Conservation (phyloP, 1,140 invertebrate species). For the Lasioglossum albipes region DNA sequence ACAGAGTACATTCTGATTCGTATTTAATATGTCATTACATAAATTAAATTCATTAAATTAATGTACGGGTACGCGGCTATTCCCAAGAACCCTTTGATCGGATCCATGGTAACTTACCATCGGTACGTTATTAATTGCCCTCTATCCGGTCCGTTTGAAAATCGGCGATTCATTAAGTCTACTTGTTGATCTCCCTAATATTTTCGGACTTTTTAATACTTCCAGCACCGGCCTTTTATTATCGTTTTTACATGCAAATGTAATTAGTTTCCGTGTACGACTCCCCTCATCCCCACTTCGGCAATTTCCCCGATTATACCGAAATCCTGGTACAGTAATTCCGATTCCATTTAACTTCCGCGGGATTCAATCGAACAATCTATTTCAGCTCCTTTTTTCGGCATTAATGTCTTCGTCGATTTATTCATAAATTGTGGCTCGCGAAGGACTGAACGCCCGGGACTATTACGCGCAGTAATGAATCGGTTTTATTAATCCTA, state of each 20-base stretch:
- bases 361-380: conserved; percentile 25
- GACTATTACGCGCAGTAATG: conserved; percentile 2
- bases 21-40: conserved; percentile 32
- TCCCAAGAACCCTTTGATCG: neutral
- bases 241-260: conserved; percentile 20
- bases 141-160: neutral
- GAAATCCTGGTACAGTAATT: conserved; percentile 34
- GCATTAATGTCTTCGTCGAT: conserved; percentile 22
- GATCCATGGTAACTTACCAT: neutral
- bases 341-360: conserved; percentile 39
- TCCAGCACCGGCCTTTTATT: neutral
- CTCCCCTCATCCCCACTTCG: neutral
- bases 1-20: neutral
- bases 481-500: conserved; percentile 9
- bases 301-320: conserved; percentile 31
- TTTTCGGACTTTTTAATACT: neutral
- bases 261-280: conserved; percentile 29
- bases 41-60: conserved; percentile 31
- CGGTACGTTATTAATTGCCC: conserved; percentile 7
- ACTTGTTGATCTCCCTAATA: conserved; percentile 18
- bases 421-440: conserved; percentile 26
- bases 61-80: neutral
- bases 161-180: neutral
- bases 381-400: conserved; percentile 16
- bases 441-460: neutral